phyloP scores from a whole-genome alignment of 2,888 invertebrate genomes.

The Petrolisthes manimaculis region DNA sequence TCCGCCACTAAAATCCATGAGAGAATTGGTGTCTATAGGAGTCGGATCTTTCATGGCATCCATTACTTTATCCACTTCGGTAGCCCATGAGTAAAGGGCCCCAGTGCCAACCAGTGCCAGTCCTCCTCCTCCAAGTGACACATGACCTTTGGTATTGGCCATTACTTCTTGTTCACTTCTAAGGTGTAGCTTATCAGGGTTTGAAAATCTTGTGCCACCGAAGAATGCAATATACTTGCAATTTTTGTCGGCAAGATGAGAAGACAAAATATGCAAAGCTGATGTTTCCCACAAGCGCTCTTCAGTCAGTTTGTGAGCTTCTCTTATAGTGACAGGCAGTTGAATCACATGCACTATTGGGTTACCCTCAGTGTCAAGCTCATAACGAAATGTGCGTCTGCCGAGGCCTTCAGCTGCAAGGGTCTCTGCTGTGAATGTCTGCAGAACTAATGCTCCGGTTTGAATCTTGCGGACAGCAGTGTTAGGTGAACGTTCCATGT shows the following conservation, averaged over 20 bases:
- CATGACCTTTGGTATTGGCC: slow-evolving; percentile 76
- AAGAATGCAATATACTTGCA: slow-evolving; percentile 91
- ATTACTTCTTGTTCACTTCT: slow-evolving; percentile 69
- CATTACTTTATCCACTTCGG: slow-evolving; percentile 78
- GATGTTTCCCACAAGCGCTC: slow-evolving; percentile 87
- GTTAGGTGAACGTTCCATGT: slow-evolving; percentile 77
- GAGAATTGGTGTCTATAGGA: slow-evolving; percentile 78
- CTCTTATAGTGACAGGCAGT: slow-evolving; percentile 75
- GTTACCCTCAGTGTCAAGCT: slow-evolving; percentile 68
- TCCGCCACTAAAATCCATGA: slow-evolving; percentile 94
- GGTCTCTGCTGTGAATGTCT: slow-evolving; percentile 89
- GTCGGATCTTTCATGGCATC: slow-evolving; percentile 76
- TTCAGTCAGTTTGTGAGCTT: slow-evolving; percentile 81
- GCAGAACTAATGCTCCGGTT: slow-evolving; percentile 83
- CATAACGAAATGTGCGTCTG: slow-evolving; percentile 85
- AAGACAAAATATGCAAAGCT: slow-evolving; percentile 86
- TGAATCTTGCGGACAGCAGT: slow-evolving; percentile 82
- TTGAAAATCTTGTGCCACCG: slow-evolving; percentile 83
- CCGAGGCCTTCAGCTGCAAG: slow-evolving; percentile 82
- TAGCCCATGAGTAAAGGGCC: slow-evolving; percentile 92
- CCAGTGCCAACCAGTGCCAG: slow-evolving; percentile 91
- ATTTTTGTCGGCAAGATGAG: slow-evolving; percentile 76
- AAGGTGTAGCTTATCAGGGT: slow-evolving; percentile 67
- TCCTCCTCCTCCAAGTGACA: slow-evolving; percentile 92
- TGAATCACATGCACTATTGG: slow-evolving; percentile 65